phyloP scores from a whole-genome alignment of 2,797 vertebrate genomes.

The Diglossa cyanea region DNA sequence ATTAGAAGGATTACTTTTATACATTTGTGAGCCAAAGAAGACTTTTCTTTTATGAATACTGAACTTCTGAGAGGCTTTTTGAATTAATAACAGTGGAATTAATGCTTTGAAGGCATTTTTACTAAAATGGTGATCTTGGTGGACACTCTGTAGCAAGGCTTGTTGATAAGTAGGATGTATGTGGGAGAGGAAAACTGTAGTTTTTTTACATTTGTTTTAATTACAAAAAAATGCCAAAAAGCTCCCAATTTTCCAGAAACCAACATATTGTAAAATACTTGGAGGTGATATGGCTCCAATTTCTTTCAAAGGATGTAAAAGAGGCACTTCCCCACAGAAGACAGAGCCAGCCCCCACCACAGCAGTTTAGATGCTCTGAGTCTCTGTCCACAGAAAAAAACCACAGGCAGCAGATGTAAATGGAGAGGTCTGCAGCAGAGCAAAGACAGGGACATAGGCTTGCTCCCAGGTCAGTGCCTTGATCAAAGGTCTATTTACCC shows the following conservation, averaged over 20 bases:
- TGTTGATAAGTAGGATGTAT: not conserved
- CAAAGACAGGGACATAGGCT: not conserved
- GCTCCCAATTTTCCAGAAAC: not conserved
- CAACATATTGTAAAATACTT: not conserved
- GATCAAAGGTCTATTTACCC: not conserved
- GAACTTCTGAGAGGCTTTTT: conserved; percentile 32
- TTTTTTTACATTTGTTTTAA: not conserved
- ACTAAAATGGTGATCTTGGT: conserved; percentile 15
- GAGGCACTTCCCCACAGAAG: not conserved
- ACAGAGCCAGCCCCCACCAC: not conserved
- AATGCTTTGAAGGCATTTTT: conserved; percentile 33
- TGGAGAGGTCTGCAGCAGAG: not conserved
- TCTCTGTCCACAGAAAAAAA: not conserved
- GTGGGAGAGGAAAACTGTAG: not conserved
- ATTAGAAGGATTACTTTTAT: conserved; percentile 46
- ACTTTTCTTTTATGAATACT: conserved; percentile 52
- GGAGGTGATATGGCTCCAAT: not conserved
- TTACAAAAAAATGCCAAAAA: not conserved
- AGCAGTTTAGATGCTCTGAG: not conserved
- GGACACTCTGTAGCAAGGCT: not conserved
- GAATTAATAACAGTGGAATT: conserved; percentile 42
- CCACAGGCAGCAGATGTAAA: not conserved
- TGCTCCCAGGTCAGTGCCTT: not conserved
- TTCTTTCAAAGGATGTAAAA: not conserved
- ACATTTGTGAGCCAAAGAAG: conserved; percentile 37